Evolutionary conservation across 2,888 invertebrate genomes (phyloP).

Genomic region (Sympetrum striolatum): DNA sequence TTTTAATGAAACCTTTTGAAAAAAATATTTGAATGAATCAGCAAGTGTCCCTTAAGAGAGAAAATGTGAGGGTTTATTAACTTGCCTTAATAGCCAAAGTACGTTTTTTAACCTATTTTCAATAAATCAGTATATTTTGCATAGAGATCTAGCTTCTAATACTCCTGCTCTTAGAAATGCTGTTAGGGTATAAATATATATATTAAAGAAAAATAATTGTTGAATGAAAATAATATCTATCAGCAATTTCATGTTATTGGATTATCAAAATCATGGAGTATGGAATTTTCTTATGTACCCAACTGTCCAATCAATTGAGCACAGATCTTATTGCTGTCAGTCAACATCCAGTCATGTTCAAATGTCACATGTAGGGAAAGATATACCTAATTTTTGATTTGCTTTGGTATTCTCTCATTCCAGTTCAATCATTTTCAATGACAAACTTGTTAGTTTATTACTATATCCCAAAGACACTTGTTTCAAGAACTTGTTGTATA

Average conservation of each 20-base stretch:
- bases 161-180: neutral
- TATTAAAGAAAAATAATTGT: neutral
- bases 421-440: too few relatives aligned
- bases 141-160: neutral
- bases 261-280: neutral
- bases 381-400: too few relatives aligned
- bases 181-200: neutral
- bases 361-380: too few relatives aligned
- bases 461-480: too few relatives aligned
- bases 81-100: conserved; percentile 31
- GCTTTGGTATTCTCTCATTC: too few relatives aligned
- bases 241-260: neutral
- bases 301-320: neutral
- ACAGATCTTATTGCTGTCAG: neutral
- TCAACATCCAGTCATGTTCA: too few relatives aligned
- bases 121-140: conserved; percentile 32
- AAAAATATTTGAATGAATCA: conserved; percentile 6
- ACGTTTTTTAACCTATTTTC: conserved; percentile 36
- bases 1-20: neutral
- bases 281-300: neutral
- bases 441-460: too few relatives aligned
- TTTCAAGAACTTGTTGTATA: too few relatives aligned
- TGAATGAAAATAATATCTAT: too few relatives aligned
- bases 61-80: conserved; percentile 31
- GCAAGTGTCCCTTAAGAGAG: conserved; percentile 27